These are phyloP conservation scores for Hipposideros larvatus DNA, from an alignment of 2,797 vertebrate species.

Conservation along the genomic window DNA sequence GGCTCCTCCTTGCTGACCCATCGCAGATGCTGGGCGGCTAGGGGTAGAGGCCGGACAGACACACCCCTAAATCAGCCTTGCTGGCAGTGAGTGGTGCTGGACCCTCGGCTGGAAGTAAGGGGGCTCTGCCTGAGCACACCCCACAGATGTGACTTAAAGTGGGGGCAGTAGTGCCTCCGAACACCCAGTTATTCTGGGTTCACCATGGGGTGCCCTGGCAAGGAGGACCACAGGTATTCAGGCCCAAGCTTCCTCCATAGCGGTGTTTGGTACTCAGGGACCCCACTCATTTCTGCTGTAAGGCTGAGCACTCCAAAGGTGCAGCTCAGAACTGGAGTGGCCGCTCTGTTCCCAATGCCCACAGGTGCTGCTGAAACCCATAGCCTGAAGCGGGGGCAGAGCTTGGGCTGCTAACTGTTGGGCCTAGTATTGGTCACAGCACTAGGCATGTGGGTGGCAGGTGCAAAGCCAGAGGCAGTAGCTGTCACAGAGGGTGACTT, in stretches of 20 bases:
- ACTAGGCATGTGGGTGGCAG: no score
- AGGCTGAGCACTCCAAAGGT: conserved; percentile 88
- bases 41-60: neutral
- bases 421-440: no score
- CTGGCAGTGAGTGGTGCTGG: neutral
- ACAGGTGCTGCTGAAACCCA: conserved; percentile 73
- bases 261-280: conserved; percentile 38
- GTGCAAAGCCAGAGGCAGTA: neutral
- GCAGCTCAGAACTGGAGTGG: conserved; percentile 49
- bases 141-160: neutral
- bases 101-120: neutral
- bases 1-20: neutral
- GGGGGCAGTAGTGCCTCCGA: no score
- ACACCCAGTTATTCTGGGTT: neutral
- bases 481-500: neutral
- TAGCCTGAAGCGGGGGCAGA: no score
- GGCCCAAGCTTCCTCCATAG: neutral
- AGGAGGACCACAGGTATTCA: no score
- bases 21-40: neutral
- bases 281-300: conserved; percentile 71
- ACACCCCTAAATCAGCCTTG: neutral
- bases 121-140: neutral
- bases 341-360: conserved; percentile 63
- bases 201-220: no score
- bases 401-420: neutral